Percentiles rank a stretch among this genome's conserved stretches.
phyloP scores from a whole-genome alignment of 2,113 vertebrate species.

The Bombycilla garrulus region DNA sequence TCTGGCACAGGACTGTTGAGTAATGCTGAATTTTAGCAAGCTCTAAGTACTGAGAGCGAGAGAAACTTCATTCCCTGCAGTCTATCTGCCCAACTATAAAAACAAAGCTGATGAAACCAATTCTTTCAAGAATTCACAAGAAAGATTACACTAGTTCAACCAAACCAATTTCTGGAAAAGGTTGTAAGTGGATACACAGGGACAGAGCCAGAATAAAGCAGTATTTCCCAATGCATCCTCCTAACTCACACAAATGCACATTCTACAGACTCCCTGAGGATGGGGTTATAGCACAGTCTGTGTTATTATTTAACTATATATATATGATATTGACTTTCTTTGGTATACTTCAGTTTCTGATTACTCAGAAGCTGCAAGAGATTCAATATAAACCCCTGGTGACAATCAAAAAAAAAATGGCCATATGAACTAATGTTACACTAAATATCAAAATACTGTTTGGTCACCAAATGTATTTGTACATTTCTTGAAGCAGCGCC shows the following conservation, averaged over 20 bases:
- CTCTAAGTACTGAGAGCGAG: background rate
- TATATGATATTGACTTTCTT: background rate
- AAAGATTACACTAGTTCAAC: background rate
- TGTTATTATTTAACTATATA: background rate
- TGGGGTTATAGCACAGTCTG: background rate
- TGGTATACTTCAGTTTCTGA: background rate
- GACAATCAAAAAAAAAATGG: background rate
- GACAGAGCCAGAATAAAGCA: background rate
- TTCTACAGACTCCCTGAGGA: background rate
- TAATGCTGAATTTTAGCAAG: conserved; percentile 33
- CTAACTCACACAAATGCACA: background rate
- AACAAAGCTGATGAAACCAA: conserved; percentile 69
- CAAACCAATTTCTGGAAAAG: background rate
- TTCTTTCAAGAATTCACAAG: background rate
- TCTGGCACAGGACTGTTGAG: conserved; percentile 43
- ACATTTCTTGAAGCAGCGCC: background rate
- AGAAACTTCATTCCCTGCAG: background rate
- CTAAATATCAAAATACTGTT: background rate
- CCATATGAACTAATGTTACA: background rate
- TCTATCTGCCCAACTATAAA: background rate
- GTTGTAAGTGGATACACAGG: background rate
- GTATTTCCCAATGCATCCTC: background rate
- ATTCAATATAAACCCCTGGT: background rate
- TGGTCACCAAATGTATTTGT: background rate
- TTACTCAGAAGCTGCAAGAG: background rate